Evolutionary conservation across 92 coral and sea anemone genomes (phyloP).

Genomic region (Muricea muricata): DNA sequence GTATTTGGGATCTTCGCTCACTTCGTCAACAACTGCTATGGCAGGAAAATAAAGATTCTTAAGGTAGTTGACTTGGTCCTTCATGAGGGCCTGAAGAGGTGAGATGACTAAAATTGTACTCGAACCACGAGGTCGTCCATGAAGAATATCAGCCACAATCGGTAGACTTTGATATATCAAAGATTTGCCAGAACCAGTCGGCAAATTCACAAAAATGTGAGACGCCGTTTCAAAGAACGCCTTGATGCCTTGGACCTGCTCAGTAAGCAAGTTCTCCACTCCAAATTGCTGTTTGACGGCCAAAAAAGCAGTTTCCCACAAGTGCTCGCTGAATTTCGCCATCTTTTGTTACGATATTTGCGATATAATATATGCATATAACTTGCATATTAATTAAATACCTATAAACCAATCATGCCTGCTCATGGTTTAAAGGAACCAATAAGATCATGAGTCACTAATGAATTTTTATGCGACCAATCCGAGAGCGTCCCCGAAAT

Average conservation of each 20-base stretch:
- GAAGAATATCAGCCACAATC: too few species aligned
- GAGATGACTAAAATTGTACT: too few species aligned
- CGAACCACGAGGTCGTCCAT: too few species aligned
- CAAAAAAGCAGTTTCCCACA: constrained; percentile 4
- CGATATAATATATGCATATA: not conserved
- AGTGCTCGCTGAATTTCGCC: constrained; percentile 27
- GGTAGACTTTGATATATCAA: too few species aligned
- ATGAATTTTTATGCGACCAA: not conserved
- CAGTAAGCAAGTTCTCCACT: constrained; percentile 62
- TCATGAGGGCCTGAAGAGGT: constrained; percentile 70
- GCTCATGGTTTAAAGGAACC: not conserved
- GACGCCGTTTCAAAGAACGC: too few species aligned
- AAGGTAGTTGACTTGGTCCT: constrained; percentile 73
- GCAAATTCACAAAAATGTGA: too few species aligned
- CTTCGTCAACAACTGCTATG: constrained; percentile 69
- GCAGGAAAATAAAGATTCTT: constrained; percentile 57
- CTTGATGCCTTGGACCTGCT: too few species aligned
- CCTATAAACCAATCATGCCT: constrained; percentile 7
- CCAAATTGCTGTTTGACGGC: too few species aligned
- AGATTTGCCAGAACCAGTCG: too few species aligned
- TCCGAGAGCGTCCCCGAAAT: not conserved
- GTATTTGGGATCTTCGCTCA: constrained; percentile 42
- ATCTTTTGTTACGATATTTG: not conserved
- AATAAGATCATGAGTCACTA: not conserved
- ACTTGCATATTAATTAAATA: too few species aligned